These are phyloP conservation scores for Cebidichthys violaceus DNA, from an alignment of 2,113 vertebrate genomes.

Conservation along the genomic window DNA sequence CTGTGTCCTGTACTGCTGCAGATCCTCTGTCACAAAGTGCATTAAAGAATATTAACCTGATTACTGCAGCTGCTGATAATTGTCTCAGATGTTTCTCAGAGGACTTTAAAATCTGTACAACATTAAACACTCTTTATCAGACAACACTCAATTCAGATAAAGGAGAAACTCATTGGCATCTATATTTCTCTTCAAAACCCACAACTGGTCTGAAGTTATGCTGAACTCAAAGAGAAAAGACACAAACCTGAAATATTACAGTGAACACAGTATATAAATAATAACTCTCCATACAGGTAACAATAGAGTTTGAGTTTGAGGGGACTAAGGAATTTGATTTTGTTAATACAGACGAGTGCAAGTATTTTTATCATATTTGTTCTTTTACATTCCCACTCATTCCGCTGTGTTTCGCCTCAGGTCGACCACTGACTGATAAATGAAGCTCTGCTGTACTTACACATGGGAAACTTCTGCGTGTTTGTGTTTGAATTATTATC, in stretches of 20 bases:
- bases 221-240: not conserved
- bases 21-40: no score
- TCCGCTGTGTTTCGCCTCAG: constrained; percentile 19
- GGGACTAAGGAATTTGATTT: not conserved
- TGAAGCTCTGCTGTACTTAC: constrained; percentile 11
- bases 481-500: constrained; percentile 28
- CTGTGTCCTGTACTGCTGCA: not conserved
- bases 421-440: constrained; percentile 31
- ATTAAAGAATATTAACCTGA: no score
- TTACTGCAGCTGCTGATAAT: no score
- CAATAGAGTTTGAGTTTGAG: not conserved
- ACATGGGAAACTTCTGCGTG: constrained; percentile 11
- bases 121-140: no score
- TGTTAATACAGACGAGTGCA: not conserved
- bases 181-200: not conserved
- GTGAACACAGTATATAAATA: not conserved
- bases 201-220: not conserved
- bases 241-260: constrained; percentile 1
- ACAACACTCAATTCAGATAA: no score
- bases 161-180: not conserved
- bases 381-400: constrained; percentile 1
- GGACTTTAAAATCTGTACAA: no score
- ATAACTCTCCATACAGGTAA: not conserved
- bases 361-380: constrained; percentile 2
- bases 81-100: no score